These are phyloP conservation scores for Aphis gossypii DNA, from an alignment of 1,140 invertebrate genomes.

Conservation along the genomic window DNA sequence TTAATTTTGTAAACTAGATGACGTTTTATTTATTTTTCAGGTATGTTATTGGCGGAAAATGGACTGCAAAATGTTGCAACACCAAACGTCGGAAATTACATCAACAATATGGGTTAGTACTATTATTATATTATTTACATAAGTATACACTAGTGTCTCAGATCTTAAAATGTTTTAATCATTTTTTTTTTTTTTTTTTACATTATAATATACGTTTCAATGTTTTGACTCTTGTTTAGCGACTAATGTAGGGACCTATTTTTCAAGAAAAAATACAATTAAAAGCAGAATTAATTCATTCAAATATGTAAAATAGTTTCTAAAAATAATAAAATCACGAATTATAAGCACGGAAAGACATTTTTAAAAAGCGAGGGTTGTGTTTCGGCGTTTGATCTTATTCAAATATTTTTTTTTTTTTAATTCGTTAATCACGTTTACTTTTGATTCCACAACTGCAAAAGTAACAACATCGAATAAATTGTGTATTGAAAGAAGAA, in stretches of 20 bases:
- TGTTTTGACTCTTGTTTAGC: background rate
- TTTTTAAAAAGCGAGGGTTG: background rate
- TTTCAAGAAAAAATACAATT: background rate
- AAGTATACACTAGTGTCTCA: background rate
- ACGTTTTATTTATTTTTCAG: conserved; percentile 41
- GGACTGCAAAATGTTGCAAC: conserved; percentile 21
- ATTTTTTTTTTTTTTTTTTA: background rate
- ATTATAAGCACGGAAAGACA: background rate
- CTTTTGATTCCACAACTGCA: background rate
- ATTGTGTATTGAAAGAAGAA: background rate
- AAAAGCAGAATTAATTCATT: background rate
- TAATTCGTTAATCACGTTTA: background rate
- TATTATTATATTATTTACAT: conserved; percentile 27
- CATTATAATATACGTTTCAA: background rate
- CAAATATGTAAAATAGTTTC: background rate
- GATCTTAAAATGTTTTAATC: background rate
- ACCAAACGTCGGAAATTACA: conserved; percentile 23
- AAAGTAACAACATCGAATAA: background rate
- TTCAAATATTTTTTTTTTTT: background rate
- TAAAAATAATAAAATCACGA: background rate
- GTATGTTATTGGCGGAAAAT: conserved; percentile 47
- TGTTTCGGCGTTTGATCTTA: background rate
- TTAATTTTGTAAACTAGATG: background rate
- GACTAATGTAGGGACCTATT: background rate
- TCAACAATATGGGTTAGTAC: conserved; percentile 50